phyloP scores from a whole-genome alignment of 2,888 invertebrate genomes.

The Carterocephalus palaemon region DNA sequence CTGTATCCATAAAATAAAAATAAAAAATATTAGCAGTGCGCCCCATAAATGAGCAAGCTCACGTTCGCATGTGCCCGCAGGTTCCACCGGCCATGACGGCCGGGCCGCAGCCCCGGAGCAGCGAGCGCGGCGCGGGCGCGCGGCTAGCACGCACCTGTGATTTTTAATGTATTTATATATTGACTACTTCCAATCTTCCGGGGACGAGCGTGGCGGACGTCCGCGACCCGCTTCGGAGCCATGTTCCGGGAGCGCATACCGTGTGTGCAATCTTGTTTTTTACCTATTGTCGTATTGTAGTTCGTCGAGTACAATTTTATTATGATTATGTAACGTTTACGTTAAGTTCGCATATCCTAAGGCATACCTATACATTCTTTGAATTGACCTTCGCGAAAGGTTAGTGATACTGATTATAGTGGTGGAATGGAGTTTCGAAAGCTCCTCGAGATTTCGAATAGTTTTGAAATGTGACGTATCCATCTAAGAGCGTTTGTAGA shows the following conservation, averaged over 20 bases:
- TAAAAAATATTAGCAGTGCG: too few relatives aligned
- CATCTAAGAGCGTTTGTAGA: constrained; percentile 52
- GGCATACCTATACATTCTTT: constrained; percentile 77
- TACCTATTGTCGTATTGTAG: constrained; percentile 54
- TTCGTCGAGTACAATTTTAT: constrained; percentile 67
- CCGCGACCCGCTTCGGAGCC: constrained; percentile 39
- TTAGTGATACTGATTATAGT: constrained; percentile 76
- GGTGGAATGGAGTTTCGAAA: constrained; percentile 59
- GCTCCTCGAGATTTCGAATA: constrained; percentile 57
- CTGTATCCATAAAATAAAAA: too few relatives aligned
- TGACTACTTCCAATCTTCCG: constrained; percentile 56
- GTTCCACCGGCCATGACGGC: constrained; percentile 79
- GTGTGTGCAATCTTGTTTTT: constrained; percentile 62
- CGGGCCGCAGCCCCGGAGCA: constrained; percentile 49
- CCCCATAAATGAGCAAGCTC: too few relatives aligned
- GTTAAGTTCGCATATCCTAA: constrained; percentile 71
- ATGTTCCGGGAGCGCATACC: constrained; percentile 50
- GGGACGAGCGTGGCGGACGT: background rate
- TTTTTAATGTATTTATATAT: constrained; percentile 50
- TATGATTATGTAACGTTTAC: constrained; percentile 60
- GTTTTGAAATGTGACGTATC: constrained; percentile 60
- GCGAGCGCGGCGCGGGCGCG: constrained; percentile 40
- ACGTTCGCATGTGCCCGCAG: constrained; percentile 46
- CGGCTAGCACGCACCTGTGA: constrained; percentile 50
- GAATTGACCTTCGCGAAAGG: constrained; percentile 77